A percentile compares a stretch with the other conserved stretches of the same genome.
Evolutionary conservation across 2,888 invertebrate species (phyloP).

Genomic region (Heliothis peltigera): DNA sequence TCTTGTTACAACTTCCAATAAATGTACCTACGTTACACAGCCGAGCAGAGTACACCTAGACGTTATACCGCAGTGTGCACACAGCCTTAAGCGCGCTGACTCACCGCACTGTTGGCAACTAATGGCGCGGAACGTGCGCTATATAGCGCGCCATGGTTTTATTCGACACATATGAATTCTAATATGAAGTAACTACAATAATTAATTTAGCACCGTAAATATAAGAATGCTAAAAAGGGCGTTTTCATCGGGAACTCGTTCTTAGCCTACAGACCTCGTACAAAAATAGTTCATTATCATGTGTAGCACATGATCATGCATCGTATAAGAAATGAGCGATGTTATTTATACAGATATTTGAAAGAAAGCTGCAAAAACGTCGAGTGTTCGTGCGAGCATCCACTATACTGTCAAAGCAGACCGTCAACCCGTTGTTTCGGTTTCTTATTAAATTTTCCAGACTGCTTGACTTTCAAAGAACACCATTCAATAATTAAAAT

Average conservation of each 20-base stretch:
- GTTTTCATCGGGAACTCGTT: too few relatives aligned
- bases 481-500: slow-evolving; percentile 46
- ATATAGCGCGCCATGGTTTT: slow-evolving; percentile 22
- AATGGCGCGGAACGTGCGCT: slow-evolving; percentile 57
- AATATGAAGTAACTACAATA: slow-evolving; percentile 17
- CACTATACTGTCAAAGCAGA: slow-evolving; percentile 10
- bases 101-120: slow-evolving; percentile 46
- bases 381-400: neutral
- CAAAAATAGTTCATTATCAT: too few relatives aligned
- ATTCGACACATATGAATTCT: slow-evolving; percentile 21
- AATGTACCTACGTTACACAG: neutral
- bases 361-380: slow-evolving; percentile 10
- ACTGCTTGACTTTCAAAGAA: slow-evolving; percentile 48
- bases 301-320: too few relatives aligned
- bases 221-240: too few relatives aligned
- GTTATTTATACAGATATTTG: slow-evolving; percentile 1
- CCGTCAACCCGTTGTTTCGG: slow-evolving; percentile 11
- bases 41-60: neutral
- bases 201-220: neutral
- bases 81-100: slow-evolving; percentile 36
- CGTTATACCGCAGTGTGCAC: slow-evolving; percentile 24
- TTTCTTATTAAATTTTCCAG: slow-evolving; percentile 48
- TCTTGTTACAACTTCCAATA: neutral
- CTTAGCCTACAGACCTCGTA: too few relatives aligned
- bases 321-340: too few relatives aligned